Base-by-base conservation (phyloP, 2,888 invertebrate genomes). In the Doris montereyensis region DNA sequence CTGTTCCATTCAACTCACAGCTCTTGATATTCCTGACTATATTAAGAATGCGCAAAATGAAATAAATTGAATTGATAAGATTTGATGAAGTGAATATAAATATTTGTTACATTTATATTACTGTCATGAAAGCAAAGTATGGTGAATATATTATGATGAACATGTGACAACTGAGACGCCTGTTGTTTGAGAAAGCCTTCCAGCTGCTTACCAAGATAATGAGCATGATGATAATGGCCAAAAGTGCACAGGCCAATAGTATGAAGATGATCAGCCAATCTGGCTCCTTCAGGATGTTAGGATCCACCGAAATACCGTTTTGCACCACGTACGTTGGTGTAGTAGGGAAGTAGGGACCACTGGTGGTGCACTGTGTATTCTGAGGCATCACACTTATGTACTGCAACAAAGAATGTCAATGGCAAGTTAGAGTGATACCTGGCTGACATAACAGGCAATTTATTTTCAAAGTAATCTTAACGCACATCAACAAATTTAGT, bases 261-360 rank as follows among this genome's bases (percentile, higher is more conserved):
- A 88, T 85, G 73, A 87, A 85, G 76, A 90, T 90, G 70, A 90
- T 86, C 17, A 86, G 82, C 90, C 90, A 90, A 81, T 90, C 89
- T 3, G 90, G 90, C 3, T 87, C 84, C 83, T 89, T 86, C n/a
- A 90, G 86, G 76, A 90, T 89, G 82, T 88, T 87, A 70, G 87
- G 85, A 68, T 85, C 84, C 30, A 90, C 82, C 2, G 87, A 82
- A 32, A 90, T 86, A 34, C 89, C 88, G 58, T 87, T 89, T 76
- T 86, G 84, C 4, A 90, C 85, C 65, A 89, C 82, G 82, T 89
- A 86, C 4, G 88, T 81, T 0, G 88, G 82, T 0, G 89, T 90
- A 1, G 88, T 87, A 0, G 90, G 89, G 87, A 89, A 90, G 88
- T 88, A 90, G 0, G 90, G 90, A 3, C 90, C 90, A 1, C 84